Evolutionary conservation across 2,888 invertebrate species (phyloP).

Genomic region (Itoplectis maculator): DNA sequence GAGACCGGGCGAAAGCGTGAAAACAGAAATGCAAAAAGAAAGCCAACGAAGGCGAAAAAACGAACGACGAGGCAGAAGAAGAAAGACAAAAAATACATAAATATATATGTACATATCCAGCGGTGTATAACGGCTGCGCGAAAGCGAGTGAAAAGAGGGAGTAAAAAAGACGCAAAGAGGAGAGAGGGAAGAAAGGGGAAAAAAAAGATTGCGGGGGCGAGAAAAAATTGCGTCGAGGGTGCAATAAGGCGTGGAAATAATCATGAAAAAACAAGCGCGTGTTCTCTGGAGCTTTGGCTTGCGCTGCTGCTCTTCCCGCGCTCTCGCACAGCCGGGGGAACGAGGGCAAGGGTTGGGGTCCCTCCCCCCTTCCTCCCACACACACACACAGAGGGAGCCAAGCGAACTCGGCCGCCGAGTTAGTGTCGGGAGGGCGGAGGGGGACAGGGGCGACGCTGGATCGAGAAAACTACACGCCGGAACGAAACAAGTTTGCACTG

Average conservation of each 20-base stretch:
- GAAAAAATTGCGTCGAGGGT: conserved; percentile 57
- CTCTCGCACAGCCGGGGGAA: conserved; percentile 14
- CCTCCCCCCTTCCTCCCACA: too few species aligned
- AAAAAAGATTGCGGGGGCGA: conserved; percentile 30
- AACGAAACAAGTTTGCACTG: conserved; percentile 69
- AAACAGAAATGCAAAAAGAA: conserved; percentile 39
- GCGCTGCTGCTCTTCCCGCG: conserved; percentile 25
- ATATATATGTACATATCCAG: background rate
- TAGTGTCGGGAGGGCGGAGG: background rate
- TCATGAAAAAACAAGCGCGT: conserved; percentile 58
- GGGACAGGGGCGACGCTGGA: conserved; percentile 12
- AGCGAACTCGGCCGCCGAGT: conserved; percentile 5
- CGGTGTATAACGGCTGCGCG: background rate
- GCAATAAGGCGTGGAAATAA: conserved; percentile 66
- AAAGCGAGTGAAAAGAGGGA: conserved; percentile 15
- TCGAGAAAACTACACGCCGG: conserved; percentile 62
- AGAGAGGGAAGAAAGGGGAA: background rate
- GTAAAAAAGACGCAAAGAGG: background rate
- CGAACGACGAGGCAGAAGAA: background rate
- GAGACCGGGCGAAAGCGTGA: conserved; percentile 39
- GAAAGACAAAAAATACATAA: conserved; percentile 8
- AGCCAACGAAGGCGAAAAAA: conserved; percentile 28
- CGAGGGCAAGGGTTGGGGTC: background rate
- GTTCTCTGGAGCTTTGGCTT: conserved; percentile 2
- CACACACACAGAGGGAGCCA: background rate